Evolutionary conservation across 1,140 invertebrate species (phyloP), one percentile per base, ranked within the genome.

Genomic region (Zaprionus gabonicus): DNA sequence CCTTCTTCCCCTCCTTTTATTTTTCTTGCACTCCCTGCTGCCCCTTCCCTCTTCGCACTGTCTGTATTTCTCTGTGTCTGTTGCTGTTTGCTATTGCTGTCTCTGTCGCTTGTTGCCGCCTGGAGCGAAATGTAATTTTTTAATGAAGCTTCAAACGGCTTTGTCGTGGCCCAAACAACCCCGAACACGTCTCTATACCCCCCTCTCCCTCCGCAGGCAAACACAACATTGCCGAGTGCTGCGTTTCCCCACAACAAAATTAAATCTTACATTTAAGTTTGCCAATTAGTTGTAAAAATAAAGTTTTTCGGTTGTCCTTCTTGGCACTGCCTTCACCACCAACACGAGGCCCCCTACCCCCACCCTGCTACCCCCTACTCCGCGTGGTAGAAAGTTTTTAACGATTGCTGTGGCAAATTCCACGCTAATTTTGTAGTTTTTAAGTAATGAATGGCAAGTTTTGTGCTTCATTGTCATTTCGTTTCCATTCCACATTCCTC

Each of bases 241-340:
- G 58, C 41, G 71, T 51, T 69, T 58, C 36, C 38, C 60, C 69
- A 67, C 81, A 88, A 87, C 76, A 90, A 91, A 91, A 91, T 90
- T 78, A 91, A 91, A 90, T 91, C 82, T 91, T 84, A 79, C 78
- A 91, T 91, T 91, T 86, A 91, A 91, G 90, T 91, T 91, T 91
- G 82, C 90, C 90, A 91, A 91, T 91, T 91, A 91, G 90, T 91
- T 91, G 80, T 91, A 78, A 91, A 91, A 91, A 90, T 85, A 88
- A 88, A 88, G 75, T 90, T 88, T 74, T 74, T 80, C 49, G 46
- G 73, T 77, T 67, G 44, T 51, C 41, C 74, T 66, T 34, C 34
- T 28, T 28, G 53, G 58, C 58, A 51, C 13, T 58, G 7, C 20
- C 28, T 20, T 41, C 7, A 10, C 17, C 0, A 7, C 17, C 15